phyloP scores from a whole-genome alignment of 1,140 invertebrate genomes.

The Asobara japonica region DNA sequence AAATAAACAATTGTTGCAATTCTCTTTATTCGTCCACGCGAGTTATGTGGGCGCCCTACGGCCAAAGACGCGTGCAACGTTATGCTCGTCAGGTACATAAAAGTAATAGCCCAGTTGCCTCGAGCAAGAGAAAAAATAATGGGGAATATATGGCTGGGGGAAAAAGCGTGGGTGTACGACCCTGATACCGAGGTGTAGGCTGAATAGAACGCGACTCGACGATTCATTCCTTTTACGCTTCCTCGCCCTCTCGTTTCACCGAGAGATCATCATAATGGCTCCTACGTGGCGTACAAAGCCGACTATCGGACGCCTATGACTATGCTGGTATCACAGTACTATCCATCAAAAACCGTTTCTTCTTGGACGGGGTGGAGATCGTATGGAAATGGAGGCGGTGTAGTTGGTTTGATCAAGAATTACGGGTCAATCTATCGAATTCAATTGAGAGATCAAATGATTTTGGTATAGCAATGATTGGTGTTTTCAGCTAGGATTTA shows the following conservation, averaged over 20 bases:
- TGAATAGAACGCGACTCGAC: slow-evolving; percentile 47
- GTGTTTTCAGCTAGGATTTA: too few relatives aligned
- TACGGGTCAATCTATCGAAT: too few relatives aligned
- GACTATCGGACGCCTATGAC: slow-evolving; percentile 6
- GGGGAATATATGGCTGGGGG: not conserved
- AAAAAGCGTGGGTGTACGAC: slow-evolving; percentile 49
- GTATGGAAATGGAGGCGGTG: too few relatives aligned
- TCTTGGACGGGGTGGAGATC: not conserved
- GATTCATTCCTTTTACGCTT: slow-evolving; percentile 55
- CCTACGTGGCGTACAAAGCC: slow-evolving; percentile 16
- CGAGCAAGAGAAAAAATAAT: slow-evolving; percentile 18
- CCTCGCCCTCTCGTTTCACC: slow-evolving; percentile 22
- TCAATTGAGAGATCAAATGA: too few relatives aligned
- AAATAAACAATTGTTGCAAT: not conserved
- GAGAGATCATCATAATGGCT: slow-evolving; percentile 8
- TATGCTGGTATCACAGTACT: not conserved
- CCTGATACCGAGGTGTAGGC: slow-evolving; percentile 57
- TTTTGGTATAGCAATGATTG: too few relatives aligned
- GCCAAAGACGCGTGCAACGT: not conserved
- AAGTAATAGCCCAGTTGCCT: slow-evolving; percentile 9
- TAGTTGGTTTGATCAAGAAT: too few relatives aligned
- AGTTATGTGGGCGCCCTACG: slow-evolving; percentile 1
- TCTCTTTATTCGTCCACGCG: not conserved
- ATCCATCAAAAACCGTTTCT: not conserved
- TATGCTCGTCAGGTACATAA: not conserved